These are phyloP conservation scores for Villa cingulata DNA, from an alignment of 2,888 invertebrate species.

Conservation along the genomic window DNA sequence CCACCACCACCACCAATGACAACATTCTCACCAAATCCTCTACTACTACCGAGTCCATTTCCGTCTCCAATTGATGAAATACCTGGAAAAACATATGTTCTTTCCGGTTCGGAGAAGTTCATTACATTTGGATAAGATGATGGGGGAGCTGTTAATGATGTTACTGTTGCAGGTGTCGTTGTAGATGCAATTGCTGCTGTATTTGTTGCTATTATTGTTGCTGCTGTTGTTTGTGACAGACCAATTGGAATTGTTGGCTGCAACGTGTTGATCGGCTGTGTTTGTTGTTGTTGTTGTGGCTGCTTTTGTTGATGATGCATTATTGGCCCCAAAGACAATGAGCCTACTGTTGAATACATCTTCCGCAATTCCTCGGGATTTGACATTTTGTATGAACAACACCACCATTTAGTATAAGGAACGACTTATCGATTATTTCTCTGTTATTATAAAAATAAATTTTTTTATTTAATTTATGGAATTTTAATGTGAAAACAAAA, in stretches of 20 bases:
- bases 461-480: not conserved
- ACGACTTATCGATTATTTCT: not conserved
- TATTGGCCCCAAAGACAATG: conserved; percentile 26
- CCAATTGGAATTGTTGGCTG: conserved; percentile 11
- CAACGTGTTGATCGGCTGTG: conserved; percentile 10
- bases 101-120: conserved; percentile 25
- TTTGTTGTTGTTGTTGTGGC: conserved; percentile 8
- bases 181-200: conserved; percentile 6
- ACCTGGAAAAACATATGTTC: conserved; percentile 33
- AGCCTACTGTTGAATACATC: conserved; percentile 30
- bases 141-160: not conserved
- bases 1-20: conserved; percentile 6
- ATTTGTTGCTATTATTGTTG: conserved; percentile 15
- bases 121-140: not conserved
- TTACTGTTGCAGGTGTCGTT: not conserved
- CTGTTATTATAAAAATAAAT: too few relatives aligned
- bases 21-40: conserved; percentile 3
- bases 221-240: conserved; percentile 12
- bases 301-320: conserved; percentile 25
- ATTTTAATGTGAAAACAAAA: not conserved
- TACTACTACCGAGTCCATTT: conserved; percentile 17
- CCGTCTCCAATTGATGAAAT: conserved; percentile 14
- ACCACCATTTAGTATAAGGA: conserved; percentile 26
- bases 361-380: conserved; percentile 35
- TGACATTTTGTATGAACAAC: conserved; percentile 30